These are phyloP conservation scores for Macrophya annulata DNA, from an alignment of 2,888 invertebrate genomes.

Conservation along the genomic window DNA sequence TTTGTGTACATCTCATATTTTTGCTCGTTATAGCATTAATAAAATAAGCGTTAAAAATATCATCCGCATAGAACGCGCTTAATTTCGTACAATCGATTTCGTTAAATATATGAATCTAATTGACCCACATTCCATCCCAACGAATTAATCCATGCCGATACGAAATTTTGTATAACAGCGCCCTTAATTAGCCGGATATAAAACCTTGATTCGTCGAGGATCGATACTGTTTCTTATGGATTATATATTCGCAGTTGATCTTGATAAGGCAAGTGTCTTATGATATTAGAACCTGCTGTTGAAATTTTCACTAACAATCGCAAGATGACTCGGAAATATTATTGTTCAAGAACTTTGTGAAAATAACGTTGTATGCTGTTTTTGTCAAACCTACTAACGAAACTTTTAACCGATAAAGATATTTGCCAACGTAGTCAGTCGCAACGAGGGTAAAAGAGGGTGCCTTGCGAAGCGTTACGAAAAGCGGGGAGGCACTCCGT, in stretches of 20 bases:
- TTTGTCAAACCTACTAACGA: background rate
- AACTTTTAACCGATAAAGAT: slow-evolving; percentile 12
- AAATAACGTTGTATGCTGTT: slow-evolving; percentile 10
- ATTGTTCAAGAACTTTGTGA: background rate
- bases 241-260: background rate
- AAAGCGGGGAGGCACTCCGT: slow-evolving; percentile 27
- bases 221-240: background rate
- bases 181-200: background rate
- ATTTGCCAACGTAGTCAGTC: slow-evolving; percentile 29
- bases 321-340: background rate
- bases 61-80: background rate
- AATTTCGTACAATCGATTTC: slow-evolving; percentile 22
- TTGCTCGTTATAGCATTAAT: background rate
- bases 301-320: background rate
- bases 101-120: background rate
- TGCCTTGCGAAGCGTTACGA: slow-evolving; percentile 20
- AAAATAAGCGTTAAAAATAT: background rate
- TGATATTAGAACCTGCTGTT: background rate
- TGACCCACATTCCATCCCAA: slow-evolving; percentile 20
- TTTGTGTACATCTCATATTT: background rate
- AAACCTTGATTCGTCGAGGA: background rate
- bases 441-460: slow-evolving; percentile 5
- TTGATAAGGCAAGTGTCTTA: background rate
- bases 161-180: background rate
- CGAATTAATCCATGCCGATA: background rate